These are phyloP conservation scores for Odocoileus hemionus DNA, from an alignment of 2,113 vertebrate genomes.

Conservation along the genomic window DNA sequence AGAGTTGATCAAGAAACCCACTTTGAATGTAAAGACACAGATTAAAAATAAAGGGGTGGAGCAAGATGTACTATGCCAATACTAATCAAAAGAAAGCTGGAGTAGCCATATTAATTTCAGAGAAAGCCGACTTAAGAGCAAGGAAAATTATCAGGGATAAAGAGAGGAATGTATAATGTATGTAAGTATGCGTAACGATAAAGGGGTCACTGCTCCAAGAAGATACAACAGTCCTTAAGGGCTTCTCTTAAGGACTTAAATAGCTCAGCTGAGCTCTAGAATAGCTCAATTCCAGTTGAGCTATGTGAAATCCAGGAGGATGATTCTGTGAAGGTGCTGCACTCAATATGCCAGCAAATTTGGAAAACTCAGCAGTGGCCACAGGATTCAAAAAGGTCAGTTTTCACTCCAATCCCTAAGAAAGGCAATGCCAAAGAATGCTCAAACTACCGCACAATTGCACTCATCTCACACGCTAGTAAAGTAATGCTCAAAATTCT, in stretches of 20 bases:
- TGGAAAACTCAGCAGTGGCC: too few species aligned
- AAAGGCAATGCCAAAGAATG: too few species aligned
- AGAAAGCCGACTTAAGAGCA: not conserved
- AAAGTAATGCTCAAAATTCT: too few species aligned
- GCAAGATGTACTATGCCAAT: not conserved
- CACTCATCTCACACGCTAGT: too few species aligned
- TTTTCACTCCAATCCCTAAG: too few species aligned
- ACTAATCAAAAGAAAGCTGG: not conserved
- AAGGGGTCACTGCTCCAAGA: not conserved
- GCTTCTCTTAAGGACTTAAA: not conserved
- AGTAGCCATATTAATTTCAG: not conserved
- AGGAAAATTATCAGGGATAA: not conserved
- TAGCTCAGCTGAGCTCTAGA: too few species aligned
- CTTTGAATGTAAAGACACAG: not conserved
- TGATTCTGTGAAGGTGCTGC: too few species aligned
- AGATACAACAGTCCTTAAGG: not conserved
- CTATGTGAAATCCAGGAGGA: too few species aligned
- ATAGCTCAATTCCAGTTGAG: too few species aligned
- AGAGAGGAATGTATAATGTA: not conserved
- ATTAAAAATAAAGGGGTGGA: slow-evolving; percentile 1
- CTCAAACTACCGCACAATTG: too few species aligned
- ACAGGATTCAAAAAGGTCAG: too few species aligned
- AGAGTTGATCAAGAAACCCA: not conserved
- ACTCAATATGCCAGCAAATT: too few species aligned
- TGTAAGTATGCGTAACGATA: not conserved